Percentiles rank a stretch among this genome's conserved stretches.
These are phyloP conservation scores for Microplitis mediator DNA, from an alignment of 1,140 invertebrate genomes.

Conservation along the genomic window DNA sequence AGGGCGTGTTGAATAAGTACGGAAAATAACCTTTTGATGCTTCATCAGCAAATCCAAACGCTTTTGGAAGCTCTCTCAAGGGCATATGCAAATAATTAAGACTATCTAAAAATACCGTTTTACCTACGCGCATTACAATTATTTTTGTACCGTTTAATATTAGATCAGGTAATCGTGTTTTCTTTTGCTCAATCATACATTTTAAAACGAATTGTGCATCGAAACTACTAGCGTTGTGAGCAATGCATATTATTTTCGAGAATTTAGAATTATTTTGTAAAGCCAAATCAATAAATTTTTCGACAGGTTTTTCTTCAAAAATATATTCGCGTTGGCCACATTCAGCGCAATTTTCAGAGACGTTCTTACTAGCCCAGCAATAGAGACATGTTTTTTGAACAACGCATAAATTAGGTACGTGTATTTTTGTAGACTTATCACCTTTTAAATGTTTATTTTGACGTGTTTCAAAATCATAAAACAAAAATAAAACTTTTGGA, in stretches of 20 bases:
- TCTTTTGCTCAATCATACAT: constrained; percentile 28
- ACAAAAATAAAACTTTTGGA: not conserved
- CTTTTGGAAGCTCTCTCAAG: constrained; percentile 18
- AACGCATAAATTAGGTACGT: not conserved
- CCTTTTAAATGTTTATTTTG: not conserved
- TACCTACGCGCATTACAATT: constrained; percentile 26
- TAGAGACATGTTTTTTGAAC: too few species aligned
- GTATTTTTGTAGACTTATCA: not conserved
- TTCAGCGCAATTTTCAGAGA: not conserved
- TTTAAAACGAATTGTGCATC: constrained; percentile 41
- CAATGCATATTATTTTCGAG: constrained; percentile 31
- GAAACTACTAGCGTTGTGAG: constrained; percentile 37
- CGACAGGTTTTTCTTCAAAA: constrained; percentile 8
- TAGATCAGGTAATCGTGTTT: constrained; percentile 21
- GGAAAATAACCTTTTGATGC: constrained; percentile 25
- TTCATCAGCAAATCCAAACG: constrained; percentile 20
- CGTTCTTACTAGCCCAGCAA: not conserved
- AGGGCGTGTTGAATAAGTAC: constrained; percentile 19
- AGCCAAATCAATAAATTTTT: constrained; percentile 20
- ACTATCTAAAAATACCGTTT: constrained; percentile 29
- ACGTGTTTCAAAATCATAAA: not conserved
- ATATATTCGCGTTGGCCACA: constrained; percentile 10
- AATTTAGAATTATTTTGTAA: not conserved
- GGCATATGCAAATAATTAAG: constrained; percentile 35
- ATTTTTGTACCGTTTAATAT: constrained; percentile 37